Evolutionary conservation across 2,113 vertebrate genomes (phyloP), one percentile per base, ranked within the genome.

Genomic region (Aspidoscelis tigris): DNA sequence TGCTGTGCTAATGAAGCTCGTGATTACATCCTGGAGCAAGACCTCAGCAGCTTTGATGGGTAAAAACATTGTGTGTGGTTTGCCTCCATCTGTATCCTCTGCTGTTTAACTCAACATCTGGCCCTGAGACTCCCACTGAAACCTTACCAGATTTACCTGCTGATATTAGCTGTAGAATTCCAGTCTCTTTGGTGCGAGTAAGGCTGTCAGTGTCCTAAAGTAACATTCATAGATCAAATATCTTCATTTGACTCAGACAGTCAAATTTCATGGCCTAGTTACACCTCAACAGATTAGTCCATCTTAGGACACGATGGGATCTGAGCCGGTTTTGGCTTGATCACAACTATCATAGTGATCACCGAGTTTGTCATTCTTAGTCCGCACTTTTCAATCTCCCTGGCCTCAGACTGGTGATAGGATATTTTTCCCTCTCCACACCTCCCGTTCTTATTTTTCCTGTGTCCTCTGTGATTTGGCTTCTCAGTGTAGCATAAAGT

Each of bases 21-120:
- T 92, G 97, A 97, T 47, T 95, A 96, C 85, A 94, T 97, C 64
- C 84, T 97, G 72, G 96, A 97, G 90, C 96, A 96, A 89, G 96
- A 97, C 89, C 91, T 97, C 86, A 91, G 91, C 3, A 93, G 93
- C 70, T 96, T 96, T 84, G 96, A 97, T 9, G 97, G 97, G 97
- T 97, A 88, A 86, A 58, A 7, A 53, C 11, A 9, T 1, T 20
- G 22, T 20, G 18, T 14, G 2, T 18, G 58, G 20, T 21, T 80
- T n/a, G 47, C 21, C 61, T 80, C 8, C 14, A 5, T 44, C 44
- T 33, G 47, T 39, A 14, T 69, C n/a, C 68, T 33, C 26, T 69
- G 68, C 47, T 61, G 12, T 61, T 14, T 61, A 16, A 61, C 18
- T 61, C 58, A 61, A 33, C 10, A 33, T 69, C 68, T 12, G 9